Conservation (phyloP, 37 sponge, comb jelly and placozoan genomes). For the Halichondria panicea region DNA sequence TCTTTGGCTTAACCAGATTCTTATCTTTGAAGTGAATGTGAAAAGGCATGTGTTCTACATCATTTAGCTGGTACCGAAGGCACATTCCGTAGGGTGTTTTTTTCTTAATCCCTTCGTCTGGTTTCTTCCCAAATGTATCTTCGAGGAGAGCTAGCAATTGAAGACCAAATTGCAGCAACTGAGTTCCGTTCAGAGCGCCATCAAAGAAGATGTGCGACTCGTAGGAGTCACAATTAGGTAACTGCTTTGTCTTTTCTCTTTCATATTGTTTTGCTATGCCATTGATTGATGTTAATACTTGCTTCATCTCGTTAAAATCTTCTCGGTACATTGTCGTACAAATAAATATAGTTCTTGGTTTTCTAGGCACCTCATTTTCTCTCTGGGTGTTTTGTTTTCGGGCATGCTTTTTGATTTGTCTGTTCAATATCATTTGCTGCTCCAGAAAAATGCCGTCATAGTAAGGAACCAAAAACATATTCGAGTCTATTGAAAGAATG, state of each 20-base stretch:
- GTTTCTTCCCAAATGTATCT: slow-evolving; percentile 48
- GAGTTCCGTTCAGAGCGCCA: slow-evolving; percentile 62
- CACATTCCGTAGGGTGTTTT: slow-evolving; percentile 79
- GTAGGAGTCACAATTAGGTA: slow-evolving; percentile 12
- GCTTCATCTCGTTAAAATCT: slow-evolving; percentile 64
- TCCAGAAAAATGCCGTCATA: slow-evolving; percentile 77
- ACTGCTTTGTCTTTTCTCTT: neutral
- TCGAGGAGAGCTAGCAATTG: slow-evolving; percentile 78
- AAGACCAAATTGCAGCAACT: slow-evolving; percentile 62
- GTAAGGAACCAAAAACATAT: slow-evolving; percentile 74
- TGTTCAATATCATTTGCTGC: slow-evolving; percentile 69
- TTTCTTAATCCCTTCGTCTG: slow-evolving; percentile 27
- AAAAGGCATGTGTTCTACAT: slow-evolving; percentile 51
- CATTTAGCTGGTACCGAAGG: slow-evolving; percentile 42
- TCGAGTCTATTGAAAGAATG: slow-evolving; percentile 63
- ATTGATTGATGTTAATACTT: slow-evolving; percentile 76
- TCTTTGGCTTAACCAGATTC: slow-evolving; percentile 79
- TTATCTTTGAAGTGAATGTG: slow-evolving; percentile 81
- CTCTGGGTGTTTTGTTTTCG: neutral
- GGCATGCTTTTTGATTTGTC: slow-evolving; percentile 21
- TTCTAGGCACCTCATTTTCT: neutral
- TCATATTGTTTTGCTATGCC: slow-evolving; percentile 39
- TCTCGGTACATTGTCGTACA: slow-evolving; percentile 93
- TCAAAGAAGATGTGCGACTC: slow-evolving; percentile 92
- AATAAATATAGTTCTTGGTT: slow-evolving; percentile 57